A percentile compares a stretch with the other conserved stretches of the same genome.
Conservation (phyloP, 2,113 vertebrate species). For the Brienomyrus longianalis region DNA sequence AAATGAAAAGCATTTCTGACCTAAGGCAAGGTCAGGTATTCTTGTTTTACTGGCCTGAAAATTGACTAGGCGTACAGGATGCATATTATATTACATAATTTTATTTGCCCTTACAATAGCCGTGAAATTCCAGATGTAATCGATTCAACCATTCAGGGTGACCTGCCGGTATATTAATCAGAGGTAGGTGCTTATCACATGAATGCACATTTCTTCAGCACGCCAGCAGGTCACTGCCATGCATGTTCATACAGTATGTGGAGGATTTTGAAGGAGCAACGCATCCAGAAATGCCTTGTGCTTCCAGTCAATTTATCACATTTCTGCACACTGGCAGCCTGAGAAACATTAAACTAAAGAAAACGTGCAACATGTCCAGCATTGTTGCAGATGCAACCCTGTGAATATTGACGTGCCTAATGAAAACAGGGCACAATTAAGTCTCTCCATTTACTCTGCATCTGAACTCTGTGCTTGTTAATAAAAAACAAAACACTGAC, state of each 20-base stretch:
- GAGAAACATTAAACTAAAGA: not conserved
- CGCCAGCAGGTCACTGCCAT: not conserved
- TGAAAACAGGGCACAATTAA: not conserved
- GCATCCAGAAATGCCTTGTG: not conserved
- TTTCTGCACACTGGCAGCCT: not conserved
- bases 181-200: conserved; percentile 11
- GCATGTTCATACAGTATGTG: not conserved
- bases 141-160: conserved; percentile 5
- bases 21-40: conserved; percentile 4
- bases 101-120: conserved; percentile 14
- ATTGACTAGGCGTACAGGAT: not conserved
- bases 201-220: not conserved
- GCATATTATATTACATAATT: conserved; percentile 15
- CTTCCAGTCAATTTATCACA: not conserved
- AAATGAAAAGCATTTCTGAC: not conserved
- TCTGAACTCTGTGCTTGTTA: not conserved
- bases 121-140: conserved; percentile 9
- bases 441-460: not conserved
- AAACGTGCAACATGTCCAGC: not conserved
- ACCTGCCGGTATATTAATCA: not conserved
- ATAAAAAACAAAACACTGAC: conserved; percentile 3
- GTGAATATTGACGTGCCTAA: not conserved
- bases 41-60: conserved; percentile 5
- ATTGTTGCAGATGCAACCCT: not conserved
- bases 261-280: not conserved